A percentile compares a stretch with the other conserved stretches of the same genome.
phyloP scores from a whole-genome alignment of 2,113 vertebrate species.

The Oxyura jamaicensis region DNA sequence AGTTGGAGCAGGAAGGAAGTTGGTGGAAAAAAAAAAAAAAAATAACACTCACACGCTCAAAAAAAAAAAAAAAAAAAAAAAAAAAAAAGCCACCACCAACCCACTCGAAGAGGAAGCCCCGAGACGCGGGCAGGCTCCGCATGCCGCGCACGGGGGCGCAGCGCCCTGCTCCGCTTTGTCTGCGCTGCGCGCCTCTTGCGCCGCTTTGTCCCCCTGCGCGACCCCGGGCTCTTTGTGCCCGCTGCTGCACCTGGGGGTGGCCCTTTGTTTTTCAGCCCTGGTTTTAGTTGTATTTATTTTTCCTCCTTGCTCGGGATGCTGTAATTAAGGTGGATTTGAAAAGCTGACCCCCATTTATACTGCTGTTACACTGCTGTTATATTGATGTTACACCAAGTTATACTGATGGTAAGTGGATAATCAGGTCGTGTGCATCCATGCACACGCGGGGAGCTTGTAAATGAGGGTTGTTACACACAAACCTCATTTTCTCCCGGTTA shows the following conservation, averaged over 20 bases:
- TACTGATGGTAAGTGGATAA: background rate
- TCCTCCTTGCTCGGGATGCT: background rate
- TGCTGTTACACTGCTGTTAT: background rate
- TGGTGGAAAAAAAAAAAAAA: slow-evolving; percentile 53
- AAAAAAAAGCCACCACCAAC: background rate
- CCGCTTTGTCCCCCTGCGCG: background rate
- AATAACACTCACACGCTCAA: background rate
- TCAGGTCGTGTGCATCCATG: background rate
- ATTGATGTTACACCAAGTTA: background rate
- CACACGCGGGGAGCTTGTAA: background rate
- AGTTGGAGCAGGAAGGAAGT: slow-evolving; percentile 84
- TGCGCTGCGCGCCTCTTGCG: slow-evolving; percentile 12
- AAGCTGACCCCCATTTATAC: background rate
- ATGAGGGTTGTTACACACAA: background rate
- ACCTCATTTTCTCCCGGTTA: background rate
- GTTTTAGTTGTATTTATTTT: background rate
- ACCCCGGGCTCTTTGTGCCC: background rate
- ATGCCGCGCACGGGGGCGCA: background rate
- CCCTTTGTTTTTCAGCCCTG: background rate
- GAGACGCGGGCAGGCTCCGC: slow-evolving; percentile 49
- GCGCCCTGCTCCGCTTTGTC: slow-evolving; percentile 17
- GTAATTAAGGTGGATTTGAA: background rate
- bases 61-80: background rate
- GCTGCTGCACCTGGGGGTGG: background rate
- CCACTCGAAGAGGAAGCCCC: slow-evolving; percentile 72